A percentile compares a stretch with the other conserved stretches of the same genome.
Evolutionary conservation across 2,888 invertebrate genomes (phyloP).

Genomic region (Pyrgus malvae): DNA sequence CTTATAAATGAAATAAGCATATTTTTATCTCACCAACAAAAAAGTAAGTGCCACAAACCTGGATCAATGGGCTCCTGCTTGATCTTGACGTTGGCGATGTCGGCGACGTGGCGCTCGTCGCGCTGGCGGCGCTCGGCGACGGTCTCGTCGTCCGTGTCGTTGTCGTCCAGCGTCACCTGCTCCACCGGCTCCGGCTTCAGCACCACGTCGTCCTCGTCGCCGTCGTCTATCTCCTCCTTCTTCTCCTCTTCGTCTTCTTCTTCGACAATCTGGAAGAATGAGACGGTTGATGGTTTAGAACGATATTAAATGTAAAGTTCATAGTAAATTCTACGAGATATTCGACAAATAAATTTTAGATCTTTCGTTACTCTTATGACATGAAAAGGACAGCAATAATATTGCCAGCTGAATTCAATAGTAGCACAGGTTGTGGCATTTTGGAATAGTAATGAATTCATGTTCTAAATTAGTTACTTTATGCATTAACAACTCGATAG

Average conservation of each 20-base stretch:
- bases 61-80: slow-evolving; percentile 88
- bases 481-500: too few species aligned
- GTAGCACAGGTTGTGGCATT: too few species aligned
- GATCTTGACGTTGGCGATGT: slow-evolving; percentile 80
- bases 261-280: background rate
- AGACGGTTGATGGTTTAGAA: too few species aligned
- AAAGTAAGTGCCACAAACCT: slow-evolving; percentile 47
- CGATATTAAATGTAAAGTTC: too few species aligned
- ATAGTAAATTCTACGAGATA: too few species aligned
- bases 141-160: slow-evolving; percentile 83
- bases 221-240: slow-evolving; percentile 73
- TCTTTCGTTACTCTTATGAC: too few species aligned
- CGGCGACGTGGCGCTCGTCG: slow-evolving; percentile 51
- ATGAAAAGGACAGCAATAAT: too few species aligned
- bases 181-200: slow-evolving; percentile 86
- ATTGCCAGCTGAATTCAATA: too few species aligned
- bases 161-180: slow-evolving; percentile 84
- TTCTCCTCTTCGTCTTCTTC: slow-evolving; percentile 38
- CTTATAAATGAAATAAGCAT: too few species aligned
- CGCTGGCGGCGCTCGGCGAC: slow-evolving; percentile 48
- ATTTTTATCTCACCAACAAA: background rate
- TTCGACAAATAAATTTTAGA: too few species aligned
- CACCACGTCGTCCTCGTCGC: slow-evolving; percentile 86
- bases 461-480: too few species aligned
- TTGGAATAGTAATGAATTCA: too few species aligned